Conservation (phyloP, 2,888 invertebrate species). For the Ormyrus labotus region DNA sequence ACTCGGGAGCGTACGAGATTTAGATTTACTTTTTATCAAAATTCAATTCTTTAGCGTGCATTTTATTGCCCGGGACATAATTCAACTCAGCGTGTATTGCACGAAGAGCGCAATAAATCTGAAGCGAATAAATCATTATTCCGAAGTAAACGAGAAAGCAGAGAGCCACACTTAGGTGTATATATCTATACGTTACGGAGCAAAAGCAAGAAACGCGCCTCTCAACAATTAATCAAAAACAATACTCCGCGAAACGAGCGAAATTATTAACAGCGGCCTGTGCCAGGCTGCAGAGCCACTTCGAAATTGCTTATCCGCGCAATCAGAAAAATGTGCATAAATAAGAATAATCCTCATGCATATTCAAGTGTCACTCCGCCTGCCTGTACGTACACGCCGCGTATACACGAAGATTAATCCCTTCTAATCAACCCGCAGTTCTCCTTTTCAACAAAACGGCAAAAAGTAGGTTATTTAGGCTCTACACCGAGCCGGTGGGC, state of each 20-base stretch:
- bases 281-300: too few species aligned
- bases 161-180: too few species aligned
- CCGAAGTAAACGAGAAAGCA: not conserved
- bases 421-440: slow-evolving; percentile 12
- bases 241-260: slow-evolving; percentile 2
- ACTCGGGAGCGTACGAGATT: too few species aligned
- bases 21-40: too few species aligned
- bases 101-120: not conserved
- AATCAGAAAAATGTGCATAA: slow-evolving; percentile 21
- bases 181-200: not conserved
- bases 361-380: slow-evolving; percentile 29
- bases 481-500: not conserved
- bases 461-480: slow-evolving; percentile 52
- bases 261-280: not conserved
- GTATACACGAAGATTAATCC: slow-evolving; percentile 41
- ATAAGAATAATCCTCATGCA: slow-evolving; percentile 40
- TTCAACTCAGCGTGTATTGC: not conserved
- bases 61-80: too few species aligned
- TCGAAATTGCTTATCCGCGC: slow-evolving; percentile 19
- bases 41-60: too few species aligned
- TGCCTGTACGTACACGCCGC: not conserved
- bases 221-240: slow-evolving; percentile 19
- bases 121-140: not conserved
- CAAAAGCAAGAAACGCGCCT: too few species aligned
- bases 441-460: slow-evolving; percentile 14